Evolutionary conservation across 1,140 invertebrate species (phyloP).

Genomic region (Drosophila tropicalis): DNA sequence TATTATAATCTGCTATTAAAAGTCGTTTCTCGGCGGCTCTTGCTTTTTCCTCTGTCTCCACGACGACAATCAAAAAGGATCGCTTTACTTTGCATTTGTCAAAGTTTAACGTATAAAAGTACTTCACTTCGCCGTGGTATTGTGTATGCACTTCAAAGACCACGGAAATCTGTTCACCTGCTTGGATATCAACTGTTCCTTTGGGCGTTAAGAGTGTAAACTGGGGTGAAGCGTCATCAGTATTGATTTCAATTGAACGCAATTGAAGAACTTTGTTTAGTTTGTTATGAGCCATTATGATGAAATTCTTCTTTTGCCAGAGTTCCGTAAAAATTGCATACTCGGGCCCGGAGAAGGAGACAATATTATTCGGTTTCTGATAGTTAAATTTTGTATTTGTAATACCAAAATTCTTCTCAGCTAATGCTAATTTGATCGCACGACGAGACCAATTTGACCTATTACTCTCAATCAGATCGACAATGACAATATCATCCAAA

Average conservation of each 20-base stretch:
- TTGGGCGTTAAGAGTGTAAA: conserved; percentile 53
- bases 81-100: conserved; percentile 81
- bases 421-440: conserved; percentile 52
- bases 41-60: conserved; percentile 26
- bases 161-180: conserved; percentile 14
- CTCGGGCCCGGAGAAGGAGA: conserved; percentile 82
- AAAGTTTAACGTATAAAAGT: conserved; percentile 86
- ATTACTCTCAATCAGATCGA: conserved; percentile 70
- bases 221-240: conserved; percentile 74
- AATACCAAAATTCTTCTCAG: conserved; percentile 61
- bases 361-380: conserved; percentile 55
- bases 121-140: conserved; percentile 85
- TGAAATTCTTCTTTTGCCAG: conserved; percentile 74
- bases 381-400: not conserved
- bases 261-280: conserved; percentile 65
- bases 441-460: conserved; percentile 55
- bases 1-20: conserved; percentile 36
- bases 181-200: not conserved
- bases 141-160: conserved; percentile 74
- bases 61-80: conserved; percentile 39
- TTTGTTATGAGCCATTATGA: conserved; percentile 81
- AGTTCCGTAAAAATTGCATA: conserved; percentile 77
- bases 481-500: conserved; percentile 61
- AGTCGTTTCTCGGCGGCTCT: conserved; percentile 44
- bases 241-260: conserved; percentile 69